These are phyloP conservation scores for Leucosticte australis DNA, from an alignment of 2,113 vertebrate species.

Conservation along the genomic window DNA sequence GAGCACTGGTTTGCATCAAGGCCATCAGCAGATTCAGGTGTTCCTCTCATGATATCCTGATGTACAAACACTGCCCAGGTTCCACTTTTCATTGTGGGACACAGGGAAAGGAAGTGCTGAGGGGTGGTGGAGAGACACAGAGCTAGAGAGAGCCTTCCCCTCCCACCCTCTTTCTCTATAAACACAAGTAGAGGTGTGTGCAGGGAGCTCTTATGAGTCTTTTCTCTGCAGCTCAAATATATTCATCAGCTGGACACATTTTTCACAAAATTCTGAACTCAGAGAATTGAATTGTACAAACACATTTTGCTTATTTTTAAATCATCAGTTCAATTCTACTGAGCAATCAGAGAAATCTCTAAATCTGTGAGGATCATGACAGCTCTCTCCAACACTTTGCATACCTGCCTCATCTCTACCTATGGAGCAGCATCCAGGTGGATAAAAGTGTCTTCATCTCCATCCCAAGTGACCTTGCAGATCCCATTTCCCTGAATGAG, in stretches of 20 bases:
- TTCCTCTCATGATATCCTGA: accelerated
- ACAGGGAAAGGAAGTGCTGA: background rate
- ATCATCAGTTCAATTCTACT: background rate
- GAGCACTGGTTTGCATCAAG: background rate
- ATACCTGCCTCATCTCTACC: background rate
- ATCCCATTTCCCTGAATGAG: constrained; percentile 5
- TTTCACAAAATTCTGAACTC: background rate
- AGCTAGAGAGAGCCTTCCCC: background rate
- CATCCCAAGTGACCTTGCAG: constrained; percentile 41
- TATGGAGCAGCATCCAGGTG: background rate
- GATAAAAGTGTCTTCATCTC: background rate
- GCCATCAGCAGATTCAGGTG: background rate
- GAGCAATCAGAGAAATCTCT: background rate
- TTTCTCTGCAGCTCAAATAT: background rate
- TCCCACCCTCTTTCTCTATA: background rate
- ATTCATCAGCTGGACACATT: background rate
- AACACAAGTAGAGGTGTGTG: background rate
- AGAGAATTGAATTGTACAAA: background rate
- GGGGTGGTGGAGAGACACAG: background rate
- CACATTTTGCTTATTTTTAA: background rate
- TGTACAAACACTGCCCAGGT: background rate
- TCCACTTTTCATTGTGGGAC: background rate
- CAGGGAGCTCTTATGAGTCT: background rate
- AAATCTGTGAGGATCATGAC: background rate
- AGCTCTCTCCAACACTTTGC: background rate